Conservation (phyloP, 2,113 vertebrate genomes). For the Tamias sibiricus region DNA sequence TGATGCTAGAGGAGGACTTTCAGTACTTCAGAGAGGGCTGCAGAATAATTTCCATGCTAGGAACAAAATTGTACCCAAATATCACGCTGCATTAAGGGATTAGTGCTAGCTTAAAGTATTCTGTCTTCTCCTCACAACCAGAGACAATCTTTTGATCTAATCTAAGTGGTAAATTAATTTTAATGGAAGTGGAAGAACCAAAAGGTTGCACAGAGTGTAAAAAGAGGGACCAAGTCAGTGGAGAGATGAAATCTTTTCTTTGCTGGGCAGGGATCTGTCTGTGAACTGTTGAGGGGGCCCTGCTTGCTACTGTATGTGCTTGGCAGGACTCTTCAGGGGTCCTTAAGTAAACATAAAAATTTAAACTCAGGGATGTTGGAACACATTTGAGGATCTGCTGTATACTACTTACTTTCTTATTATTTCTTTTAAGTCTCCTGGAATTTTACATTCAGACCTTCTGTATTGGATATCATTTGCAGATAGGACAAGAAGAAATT, state of each 20-base stretch:
- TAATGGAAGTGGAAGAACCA: conserved; percentile 26
- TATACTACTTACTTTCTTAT: background rate
- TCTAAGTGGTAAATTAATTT: conserved; percentile 70
- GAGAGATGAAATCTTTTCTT: background rate
- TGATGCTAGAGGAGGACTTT: conserved; percentile 59
- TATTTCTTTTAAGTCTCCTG: background rate
- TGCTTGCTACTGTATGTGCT: background rate
- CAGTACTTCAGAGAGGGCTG: conserved; percentile 38
- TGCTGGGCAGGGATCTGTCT: background rate
- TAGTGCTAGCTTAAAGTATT: conserved; percentile 45
- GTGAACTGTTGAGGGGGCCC: background rate
- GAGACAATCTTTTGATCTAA: conserved; percentile 53
- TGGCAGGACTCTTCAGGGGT: background rate
- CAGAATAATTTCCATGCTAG: conserved; percentile 58
- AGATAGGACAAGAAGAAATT: background rate
- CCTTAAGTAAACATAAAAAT: background rate
- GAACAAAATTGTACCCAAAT: conserved; percentile 55
- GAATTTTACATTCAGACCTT: background rate
- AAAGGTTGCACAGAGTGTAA: background rate
- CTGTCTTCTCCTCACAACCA: conserved; percentile 15
- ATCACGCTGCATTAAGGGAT: conserved; percentile 56
- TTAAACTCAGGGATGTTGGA: background rate
- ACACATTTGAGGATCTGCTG: background rate
- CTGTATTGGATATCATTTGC: background rate
- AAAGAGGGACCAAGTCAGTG: background rate